These are phyloP conservation scores for Pentalonia nigronervosa DNA, from an alignment of 1,140 invertebrate species.

Conservation along the genomic window DNA sequence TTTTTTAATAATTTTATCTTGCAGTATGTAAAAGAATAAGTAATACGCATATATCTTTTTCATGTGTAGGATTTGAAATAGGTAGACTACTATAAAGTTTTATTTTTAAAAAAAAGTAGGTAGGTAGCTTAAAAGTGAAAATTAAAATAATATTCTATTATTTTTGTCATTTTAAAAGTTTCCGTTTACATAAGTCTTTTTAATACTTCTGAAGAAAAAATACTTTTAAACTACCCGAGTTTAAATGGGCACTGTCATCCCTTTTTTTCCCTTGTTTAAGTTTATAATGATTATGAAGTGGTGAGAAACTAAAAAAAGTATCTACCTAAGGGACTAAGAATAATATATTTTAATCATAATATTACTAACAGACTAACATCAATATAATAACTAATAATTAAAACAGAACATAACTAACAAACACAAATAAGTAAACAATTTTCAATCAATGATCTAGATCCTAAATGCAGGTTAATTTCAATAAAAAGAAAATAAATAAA, in stretches of 20 bases:
- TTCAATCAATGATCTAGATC: not conserved
- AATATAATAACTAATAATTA: not conserved
- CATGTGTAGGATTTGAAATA: not conserved
- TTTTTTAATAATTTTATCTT: too few species aligned
- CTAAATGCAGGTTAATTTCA: not conserved
- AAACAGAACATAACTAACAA: not conserved
- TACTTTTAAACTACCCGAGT: not conserved
- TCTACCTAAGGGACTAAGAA: not conserved
- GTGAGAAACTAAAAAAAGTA: not conserved
- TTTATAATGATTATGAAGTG: conserved; percentile 10
- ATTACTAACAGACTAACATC: not conserved
- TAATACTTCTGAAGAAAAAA: conserved; percentile 13
- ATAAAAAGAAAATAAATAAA: not conserved
- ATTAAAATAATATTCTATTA: not conserved
- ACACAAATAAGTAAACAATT: not conserved
- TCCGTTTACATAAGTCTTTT: not conserved
- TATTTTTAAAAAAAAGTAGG: not conserved
- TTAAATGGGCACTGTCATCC: not conserved
- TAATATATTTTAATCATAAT: conserved; percentile 5
- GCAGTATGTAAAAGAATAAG: too few species aligned
- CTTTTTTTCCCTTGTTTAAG: not conserved
- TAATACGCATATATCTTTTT: too few species aligned
- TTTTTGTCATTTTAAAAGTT: not conserved
- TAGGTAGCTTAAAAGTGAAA: not conserved
- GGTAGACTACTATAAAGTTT: not conserved